Evolutionary conservation across 2,113 vertebrate genomes (phyloP), one percentile per base, ranked within the genome.

Genomic region (Eonycteris spelaea): DNA sequence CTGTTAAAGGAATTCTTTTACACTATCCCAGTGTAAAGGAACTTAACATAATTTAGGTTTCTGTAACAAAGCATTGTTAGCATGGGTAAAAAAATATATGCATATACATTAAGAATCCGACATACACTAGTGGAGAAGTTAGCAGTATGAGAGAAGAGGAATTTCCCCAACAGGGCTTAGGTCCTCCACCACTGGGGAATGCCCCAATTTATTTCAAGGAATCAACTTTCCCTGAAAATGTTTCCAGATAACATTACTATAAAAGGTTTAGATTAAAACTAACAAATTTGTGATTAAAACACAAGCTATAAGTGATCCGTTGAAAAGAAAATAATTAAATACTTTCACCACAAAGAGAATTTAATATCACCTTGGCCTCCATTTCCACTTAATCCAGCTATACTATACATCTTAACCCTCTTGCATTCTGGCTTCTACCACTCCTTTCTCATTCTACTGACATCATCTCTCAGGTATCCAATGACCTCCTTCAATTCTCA

Each of bases 31-130:
- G 75, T 51, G 15, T 33, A 93, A 91, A 93, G 24, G 0, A 96
- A 96, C 43, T 68, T 61, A 92, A 79, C 30, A 77, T 55, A 75
- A 79, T 40, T 89, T 84, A 70, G 48, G 30, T 67, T 94, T 93
- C 78, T 73, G 4, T 55, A 94, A 73, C 33, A 86, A 26, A 74
- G 45, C 24, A 86, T 11, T 90, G 19, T 67, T 30, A 86, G 38
- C 14, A 86, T 21, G 95, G 45, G 90, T 79, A 86, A 51, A 59
- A 51, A 51, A 48, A 48, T 48, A 68, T 38, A 79, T 4, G 21
- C 11, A 85, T 38, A 65, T 75, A 79, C 26, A 78, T 55, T 93
- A 74, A 63, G 33, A 85, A 97, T 24, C 45, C 78, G 7, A 91
- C 40, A 75, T 4, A 89, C n/a, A 45, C 33, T 55, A 67, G 95